phyloP scores from a whole-genome alignment of 2,113 vertebrate genomes.

The Anser cygnoides region DNA sequence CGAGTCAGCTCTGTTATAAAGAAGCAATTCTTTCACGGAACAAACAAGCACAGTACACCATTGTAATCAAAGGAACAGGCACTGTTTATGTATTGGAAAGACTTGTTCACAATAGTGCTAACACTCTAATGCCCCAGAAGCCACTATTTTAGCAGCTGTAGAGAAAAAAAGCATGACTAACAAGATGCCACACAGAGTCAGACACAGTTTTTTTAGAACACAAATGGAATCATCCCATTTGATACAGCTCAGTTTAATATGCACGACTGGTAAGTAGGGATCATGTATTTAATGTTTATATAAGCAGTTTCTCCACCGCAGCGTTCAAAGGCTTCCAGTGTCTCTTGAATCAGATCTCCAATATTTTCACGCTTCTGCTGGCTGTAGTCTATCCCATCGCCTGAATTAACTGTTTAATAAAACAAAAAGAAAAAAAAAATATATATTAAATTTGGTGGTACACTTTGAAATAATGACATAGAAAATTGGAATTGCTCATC shows the following conservation, averaged over 20 bases:
- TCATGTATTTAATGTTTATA: conserved; percentile 97
- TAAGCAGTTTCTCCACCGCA: conserved; percentile 88
- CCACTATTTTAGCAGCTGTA: conserved; percentile 75
- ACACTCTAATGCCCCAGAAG: conserved; percentile 72
- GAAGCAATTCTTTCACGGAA: conserved; percentile 79
- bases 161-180: conserved; percentile 61
- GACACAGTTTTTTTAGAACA: conserved; percentile 1
- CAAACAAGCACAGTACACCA: conserved; percentile 86
- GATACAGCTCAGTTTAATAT: conserved; percentile 75
- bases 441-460: background rate
- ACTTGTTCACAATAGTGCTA: conserved; percentile 78
- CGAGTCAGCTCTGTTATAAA: conserved; percentile 75
- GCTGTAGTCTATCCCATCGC: conserved; percentile 90
- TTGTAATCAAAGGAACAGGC: conserved; percentile 85
- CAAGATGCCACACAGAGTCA: conserved; percentile 45
- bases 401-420: conserved; percentile 83
- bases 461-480: background rate
- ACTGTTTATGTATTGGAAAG: conserved; percentile 85
- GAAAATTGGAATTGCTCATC: background rate
- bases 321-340: conserved; percentile 89
- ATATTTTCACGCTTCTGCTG: conserved; percentile 91
- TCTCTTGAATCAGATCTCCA: conserved; percentile 92
- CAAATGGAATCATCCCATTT: conserved; percentile 13
- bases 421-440: background rate
- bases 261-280: conserved; percentile 93